phyloP scores from a whole-genome alignment of 2,113 vertebrate genomes.

The Oreochromis spilurus region DNA sequence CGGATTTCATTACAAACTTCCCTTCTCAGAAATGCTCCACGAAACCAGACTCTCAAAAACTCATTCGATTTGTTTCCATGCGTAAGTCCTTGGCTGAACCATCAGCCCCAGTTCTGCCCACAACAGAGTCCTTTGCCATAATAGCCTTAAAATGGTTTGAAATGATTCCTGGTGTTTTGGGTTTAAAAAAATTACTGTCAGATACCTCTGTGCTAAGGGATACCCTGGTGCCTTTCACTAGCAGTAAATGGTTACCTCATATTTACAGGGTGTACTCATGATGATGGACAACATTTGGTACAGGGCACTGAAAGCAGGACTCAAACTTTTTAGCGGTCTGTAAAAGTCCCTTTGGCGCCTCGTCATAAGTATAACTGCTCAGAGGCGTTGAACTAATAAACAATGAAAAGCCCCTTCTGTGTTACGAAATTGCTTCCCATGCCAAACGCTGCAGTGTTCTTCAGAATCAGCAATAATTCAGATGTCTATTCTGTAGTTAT shows the following conservation, averaged over 20 bases:
- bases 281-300: background rate
- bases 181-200: background rate
- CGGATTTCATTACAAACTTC: conserved; percentile 6
- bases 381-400: conserved; percentile 16
- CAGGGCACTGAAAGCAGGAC: background rate
- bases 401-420: background rate
- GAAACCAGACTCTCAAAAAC: conserved; percentile 9
- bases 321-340: background rate
- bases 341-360: background rate
- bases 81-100: background rate
- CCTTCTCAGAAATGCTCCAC: background rate
- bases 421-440: background rate
- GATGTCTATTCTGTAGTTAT: background rate
- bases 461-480: background rate
- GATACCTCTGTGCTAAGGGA: background rate
- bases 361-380: background rate
- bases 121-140: background rate
- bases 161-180: background rate
- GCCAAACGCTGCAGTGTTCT: background rate
- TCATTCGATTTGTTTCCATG: conserved; percentile 19
- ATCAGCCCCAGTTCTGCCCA: background rate
- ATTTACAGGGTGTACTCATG: background rate
- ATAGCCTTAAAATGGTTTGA: background rate
- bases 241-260: background rate
- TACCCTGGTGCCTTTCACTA: background rate